A percentile compares a stretch with the other conserved stretches of the same genome.
Evolutionary conservation across 2,797 vertebrate species (phyloP).

Genomic region (Aeoliscus strigatus): DNA sequence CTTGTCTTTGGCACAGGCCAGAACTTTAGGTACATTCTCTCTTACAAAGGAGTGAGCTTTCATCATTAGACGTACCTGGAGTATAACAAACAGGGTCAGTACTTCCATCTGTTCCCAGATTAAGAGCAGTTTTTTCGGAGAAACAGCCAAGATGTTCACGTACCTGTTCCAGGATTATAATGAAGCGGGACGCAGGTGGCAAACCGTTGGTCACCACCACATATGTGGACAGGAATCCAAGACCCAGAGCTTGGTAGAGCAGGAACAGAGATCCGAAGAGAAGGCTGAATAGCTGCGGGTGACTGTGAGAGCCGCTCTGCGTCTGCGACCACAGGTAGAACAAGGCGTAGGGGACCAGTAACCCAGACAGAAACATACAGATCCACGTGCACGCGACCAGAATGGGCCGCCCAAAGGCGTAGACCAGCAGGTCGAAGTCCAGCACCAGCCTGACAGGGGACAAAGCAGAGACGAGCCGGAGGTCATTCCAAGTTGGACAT

Average conservation of each 20-base stretch:
- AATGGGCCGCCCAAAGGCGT: constrained; percentile 85
- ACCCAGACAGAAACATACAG: constrained; percentile 85
- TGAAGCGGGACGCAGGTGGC: constrained; percentile 87
- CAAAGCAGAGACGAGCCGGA: background rate
- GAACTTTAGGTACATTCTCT: constrained; percentile 85
- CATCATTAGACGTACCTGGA: constrained; percentile 91
- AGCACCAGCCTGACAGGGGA: constrained; percentile 81
- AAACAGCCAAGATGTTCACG: background rate
- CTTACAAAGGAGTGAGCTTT: constrained; percentile 90
- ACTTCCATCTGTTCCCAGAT: background rate
- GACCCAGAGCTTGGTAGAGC: constrained; percentile 79
- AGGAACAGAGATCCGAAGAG: constrained; percentile 75
- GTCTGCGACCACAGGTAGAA: constrained; percentile 82
- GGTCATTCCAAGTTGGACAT: no score
- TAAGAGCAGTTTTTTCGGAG: background rate
- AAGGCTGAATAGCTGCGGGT: constrained; percentile 63
- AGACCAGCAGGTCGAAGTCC: constrained; percentile 89
- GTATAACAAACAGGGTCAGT: constrained; percentile 9
- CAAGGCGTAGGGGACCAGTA: constrained; percentile 82
- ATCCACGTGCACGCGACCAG: constrained; percentile 87
- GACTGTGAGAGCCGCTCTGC: constrained; percentile 69
- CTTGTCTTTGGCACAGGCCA: constrained; percentile 75
- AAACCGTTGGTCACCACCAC: constrained; percentile 78
- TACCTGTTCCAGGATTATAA: constrained; percentile 92
- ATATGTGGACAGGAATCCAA: constrained; percentile 84